Evolutionary conservation across 2,888 invertebrate genomes (phyloP).

Genomic region (Fragum whitleyi): DNA sequence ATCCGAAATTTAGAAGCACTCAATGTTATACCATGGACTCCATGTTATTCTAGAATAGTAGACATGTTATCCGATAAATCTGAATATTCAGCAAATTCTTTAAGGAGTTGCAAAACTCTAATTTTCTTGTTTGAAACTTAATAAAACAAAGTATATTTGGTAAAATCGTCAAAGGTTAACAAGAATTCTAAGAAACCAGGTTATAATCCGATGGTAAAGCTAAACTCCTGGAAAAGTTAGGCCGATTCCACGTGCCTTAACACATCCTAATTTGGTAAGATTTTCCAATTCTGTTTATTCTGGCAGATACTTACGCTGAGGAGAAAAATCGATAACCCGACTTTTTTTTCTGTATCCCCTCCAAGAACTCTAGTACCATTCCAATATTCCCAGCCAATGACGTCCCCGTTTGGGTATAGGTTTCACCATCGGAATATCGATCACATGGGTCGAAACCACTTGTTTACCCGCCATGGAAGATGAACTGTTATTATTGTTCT

Average conservation of each 20-base stretch:
- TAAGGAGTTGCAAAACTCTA: background rate
- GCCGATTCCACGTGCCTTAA: slow-evolving; percentile 32
- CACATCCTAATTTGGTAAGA: slow-evolving; percentile 59
- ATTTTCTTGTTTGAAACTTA: background rate
- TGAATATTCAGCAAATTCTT: background rate
- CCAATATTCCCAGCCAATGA: slow-evolving; percentile 21
- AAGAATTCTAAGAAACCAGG: background rate
- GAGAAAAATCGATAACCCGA: slow-evolving; percentile 31
- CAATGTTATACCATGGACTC: background rate
- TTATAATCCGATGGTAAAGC: background rate
- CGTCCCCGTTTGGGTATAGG: slow-evolving; percentile 1
- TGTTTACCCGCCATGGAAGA: slow-evolving; percentile 14
- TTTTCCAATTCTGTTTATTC: slow-evolving; percentile 44
- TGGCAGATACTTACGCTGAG: slow-evolving; percentile 34
- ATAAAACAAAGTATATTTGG: background rate
- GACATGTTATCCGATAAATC: background rate
- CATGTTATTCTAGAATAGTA: background rate
- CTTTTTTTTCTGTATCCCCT: slow-evolving; percentile 15
- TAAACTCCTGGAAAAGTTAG: background rate
- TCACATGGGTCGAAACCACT: slow-evolving; percentile 13
- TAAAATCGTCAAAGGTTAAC: background rate
- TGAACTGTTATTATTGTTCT: slow-evolving; percentile 21
- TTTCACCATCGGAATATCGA: slow-evolving; percentile 23
- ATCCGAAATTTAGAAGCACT: no score
- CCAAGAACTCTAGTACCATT: slow-evolving; percentile 18